phyloP scores from a whole-genome alignment of 2,113 vertebrate genomes.

The Vulpes ferrilata region DNA sequence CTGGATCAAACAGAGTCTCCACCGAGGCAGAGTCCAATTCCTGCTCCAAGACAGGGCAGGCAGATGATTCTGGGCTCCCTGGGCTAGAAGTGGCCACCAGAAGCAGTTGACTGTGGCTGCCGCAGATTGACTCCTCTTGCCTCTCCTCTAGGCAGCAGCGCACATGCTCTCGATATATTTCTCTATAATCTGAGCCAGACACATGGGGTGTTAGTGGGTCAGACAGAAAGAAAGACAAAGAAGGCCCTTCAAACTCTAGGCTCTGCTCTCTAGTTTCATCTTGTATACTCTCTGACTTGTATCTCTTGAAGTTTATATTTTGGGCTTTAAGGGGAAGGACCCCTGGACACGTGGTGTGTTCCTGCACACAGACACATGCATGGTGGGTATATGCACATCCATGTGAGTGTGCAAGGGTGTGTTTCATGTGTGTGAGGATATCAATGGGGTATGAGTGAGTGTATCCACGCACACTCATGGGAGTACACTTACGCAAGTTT shows the following conservation, averaged over 20 bases:
- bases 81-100: neutral
- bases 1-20: slow-evolving; percentile 15
- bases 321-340: neutral
- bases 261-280: neutral
- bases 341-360: no score
- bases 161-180: slow-evolving; percentile 47
- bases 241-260: neutral
- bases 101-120: neutral
- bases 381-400: neutral
- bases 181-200: slow-evolving; percentile 74
- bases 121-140: neutral
- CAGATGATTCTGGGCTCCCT: neutral
- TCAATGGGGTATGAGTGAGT: neutral
- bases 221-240: neutral
- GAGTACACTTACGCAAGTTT: neutral
- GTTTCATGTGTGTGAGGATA: neutral
- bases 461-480: neutral
- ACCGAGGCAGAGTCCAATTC: neutral
- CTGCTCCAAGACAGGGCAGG: neutral
- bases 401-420: neutral
- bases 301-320: neutral
- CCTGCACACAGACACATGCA: no score
- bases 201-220: neutral
- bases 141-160: neutral
- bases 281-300: neutral